phyloP scores from a whole-genome alignment of 2,797 vertebrate species.

The Sciurus vulgaris region DNA sequence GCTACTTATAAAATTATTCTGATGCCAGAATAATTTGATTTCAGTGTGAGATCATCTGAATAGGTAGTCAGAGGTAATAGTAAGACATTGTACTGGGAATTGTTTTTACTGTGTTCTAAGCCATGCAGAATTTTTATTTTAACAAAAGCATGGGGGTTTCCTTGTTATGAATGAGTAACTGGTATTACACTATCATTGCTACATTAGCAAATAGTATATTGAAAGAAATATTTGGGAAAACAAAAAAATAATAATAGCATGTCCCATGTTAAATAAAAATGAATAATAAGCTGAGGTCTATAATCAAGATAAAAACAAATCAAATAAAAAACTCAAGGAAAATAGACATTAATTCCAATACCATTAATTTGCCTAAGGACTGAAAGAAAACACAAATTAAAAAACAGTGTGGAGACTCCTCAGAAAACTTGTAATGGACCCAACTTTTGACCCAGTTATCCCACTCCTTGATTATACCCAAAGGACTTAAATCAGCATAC shows the following conservation, averaged over 20 bases:
- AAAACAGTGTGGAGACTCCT: too few species aligned
- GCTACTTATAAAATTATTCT: neutral
- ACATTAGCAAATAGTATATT: neutral
- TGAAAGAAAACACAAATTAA: neutral
- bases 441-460: too few species aligned
- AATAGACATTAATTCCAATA: neutral
- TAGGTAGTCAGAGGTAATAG: neutral
- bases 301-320: neutral
- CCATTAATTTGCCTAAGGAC: neutral
- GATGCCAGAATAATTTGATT: neutral
- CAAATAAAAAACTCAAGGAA: neutral
- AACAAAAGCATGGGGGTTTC: neutral
- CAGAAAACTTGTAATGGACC: too few species aligned
- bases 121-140: neutral
- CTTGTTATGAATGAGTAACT: neutral
- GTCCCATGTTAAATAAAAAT: neutral
- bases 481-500: too few species aligned
- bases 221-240: neutral
- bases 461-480: too few species aligned
- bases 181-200: neutral
- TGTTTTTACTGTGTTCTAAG: neutral
- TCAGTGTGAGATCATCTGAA: neutral
- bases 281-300: neutral
- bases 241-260: neutral
- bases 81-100: neutral